These are phyloP conservation scores for Drosophila rhopaloa DNA, from an alignment of 1,140 invertebrate species.

Conservation along the genomic window DNA sequence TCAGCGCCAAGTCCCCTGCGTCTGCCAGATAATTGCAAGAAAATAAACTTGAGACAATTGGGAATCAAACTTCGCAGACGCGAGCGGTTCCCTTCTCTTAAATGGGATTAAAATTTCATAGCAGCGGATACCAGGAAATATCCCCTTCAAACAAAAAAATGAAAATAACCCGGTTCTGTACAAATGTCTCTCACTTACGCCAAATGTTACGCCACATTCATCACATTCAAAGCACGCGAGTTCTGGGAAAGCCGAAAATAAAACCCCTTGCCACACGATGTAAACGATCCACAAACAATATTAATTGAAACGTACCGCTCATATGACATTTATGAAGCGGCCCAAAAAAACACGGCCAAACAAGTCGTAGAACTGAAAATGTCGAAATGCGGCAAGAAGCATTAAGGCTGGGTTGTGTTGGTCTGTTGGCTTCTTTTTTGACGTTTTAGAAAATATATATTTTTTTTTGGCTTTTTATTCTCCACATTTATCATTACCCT, in stretches of 20 bases:
- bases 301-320: conserved; percentile 77
- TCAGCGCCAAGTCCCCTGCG: conserved; percentile 34
- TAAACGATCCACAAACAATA: conserved; percentile 66
- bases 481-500: too few relatives aligned
- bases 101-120: conserved; percentile 66
- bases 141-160: conserved; percentile 5
- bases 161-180: conserved; percentile 12
- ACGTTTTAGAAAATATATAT: too few relatives aligned
- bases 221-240: conserved; percentile 54
- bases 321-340: conserved; percentile 80
- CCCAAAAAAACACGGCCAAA: conserved; percentile 18
- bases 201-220: conserved; percentile 66
- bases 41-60: conserved; percentile 71
- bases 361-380: conserved; percentile 21
- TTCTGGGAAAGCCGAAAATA: conserved; percentile 51
- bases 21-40: conserved; percentile 59
- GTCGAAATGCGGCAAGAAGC: conserved; percentile 5
- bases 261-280: conserved; percentile 16
- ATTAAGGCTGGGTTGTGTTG: background rate
- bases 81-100: conserved; percentile 9
- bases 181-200: conserved; percentile 65
- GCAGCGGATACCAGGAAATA: conserved; percentile 30
- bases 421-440: background rate
- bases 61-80: conserved; percentile 72
- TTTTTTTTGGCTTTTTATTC: too few relatives aligned